These are phyloP conservation scores for Serilophus lunatus DNA, from an alignment of 2,113 vertebrate genomes.

Conservation along the genomic window DNA sequence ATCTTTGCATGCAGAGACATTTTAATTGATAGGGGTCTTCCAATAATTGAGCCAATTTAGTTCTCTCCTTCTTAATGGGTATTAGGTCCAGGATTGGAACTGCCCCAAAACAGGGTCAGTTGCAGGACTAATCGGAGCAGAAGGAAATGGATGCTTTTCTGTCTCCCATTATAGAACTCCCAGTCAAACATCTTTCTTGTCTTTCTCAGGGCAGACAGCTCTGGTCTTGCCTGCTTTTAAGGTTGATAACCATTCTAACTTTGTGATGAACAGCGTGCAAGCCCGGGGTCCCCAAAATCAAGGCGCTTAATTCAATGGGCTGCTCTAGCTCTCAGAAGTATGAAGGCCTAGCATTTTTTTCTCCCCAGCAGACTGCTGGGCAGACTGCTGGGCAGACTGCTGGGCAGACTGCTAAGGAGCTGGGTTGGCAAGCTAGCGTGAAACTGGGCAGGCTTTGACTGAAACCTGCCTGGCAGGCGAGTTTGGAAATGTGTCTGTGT, in stretches of 20 bases:
- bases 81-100: not conserved
- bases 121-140: not conserved
- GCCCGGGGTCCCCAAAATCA: not conserved
- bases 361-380: not conserved
- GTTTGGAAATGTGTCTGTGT: constrained; percentile 17
- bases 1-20: not conserved
- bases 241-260: not conserved
- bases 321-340: not conserved
- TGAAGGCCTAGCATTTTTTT: not conserved
- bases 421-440: not conserved
- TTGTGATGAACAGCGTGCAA: not conserved
- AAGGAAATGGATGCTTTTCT: not conserved
- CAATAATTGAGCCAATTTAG: not conserved
- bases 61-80: not conserved
- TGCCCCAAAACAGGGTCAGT: not conserved
- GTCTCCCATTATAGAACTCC: not conserved
- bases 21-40: not conserved
- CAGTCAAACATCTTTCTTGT: not conserved
- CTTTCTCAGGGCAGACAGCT: not conserved
- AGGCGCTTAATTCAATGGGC: not conserved
- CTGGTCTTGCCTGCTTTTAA: not conserved
- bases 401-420: not conserved
- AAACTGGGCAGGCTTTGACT: not conserved
- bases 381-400: constrained; percentile 3
- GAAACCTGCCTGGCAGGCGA: constrained; percentile 15